phyloP scores from a whole-genome alignment of 2,797 vertebrate genomes.

The Sebastes steindachneri region DNA sequence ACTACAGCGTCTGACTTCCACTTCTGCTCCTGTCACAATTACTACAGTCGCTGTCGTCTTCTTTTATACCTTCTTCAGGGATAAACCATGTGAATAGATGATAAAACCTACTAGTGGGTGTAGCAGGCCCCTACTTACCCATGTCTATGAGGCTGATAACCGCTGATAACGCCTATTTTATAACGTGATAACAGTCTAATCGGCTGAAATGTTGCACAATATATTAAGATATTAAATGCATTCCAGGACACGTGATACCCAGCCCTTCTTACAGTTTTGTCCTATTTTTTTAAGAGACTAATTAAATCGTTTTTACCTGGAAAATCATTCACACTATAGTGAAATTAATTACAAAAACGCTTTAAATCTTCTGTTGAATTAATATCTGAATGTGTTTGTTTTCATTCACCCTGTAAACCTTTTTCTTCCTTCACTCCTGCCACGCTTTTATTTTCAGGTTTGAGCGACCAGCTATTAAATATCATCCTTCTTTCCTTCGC shows the following conservation, averaged over 20 bases:
- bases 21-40: no score
- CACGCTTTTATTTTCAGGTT: slow-evolving; percentile 74
- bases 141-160: background rate
- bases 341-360: background rate
- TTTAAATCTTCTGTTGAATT: slow-evolving; percentile 19
- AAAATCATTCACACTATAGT: background rate
- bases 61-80: no score
- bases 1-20: no score
- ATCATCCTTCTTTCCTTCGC: slow-evolving; percentile 48
- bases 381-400: slow-evolving; percentile 34
- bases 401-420: slow-evolving; percentile 14
- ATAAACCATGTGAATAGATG: background rate
- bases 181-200: background rate
- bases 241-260: background rate
- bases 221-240: background rate
- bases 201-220: background rate
- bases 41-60: no score
- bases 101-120: background rate
- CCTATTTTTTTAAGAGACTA: background rate
- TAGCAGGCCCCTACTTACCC: background rate
- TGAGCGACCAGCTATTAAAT: slow-evolving; percentile 56
- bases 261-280: background rate
- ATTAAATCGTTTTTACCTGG: background rate
- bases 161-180: background rate
- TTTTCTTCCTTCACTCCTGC: slow-evolving; percentile 31